Conservation (phyloP, 2,113 vertebrate genomes). For the Epinephelus cyanopodus region DNA sequence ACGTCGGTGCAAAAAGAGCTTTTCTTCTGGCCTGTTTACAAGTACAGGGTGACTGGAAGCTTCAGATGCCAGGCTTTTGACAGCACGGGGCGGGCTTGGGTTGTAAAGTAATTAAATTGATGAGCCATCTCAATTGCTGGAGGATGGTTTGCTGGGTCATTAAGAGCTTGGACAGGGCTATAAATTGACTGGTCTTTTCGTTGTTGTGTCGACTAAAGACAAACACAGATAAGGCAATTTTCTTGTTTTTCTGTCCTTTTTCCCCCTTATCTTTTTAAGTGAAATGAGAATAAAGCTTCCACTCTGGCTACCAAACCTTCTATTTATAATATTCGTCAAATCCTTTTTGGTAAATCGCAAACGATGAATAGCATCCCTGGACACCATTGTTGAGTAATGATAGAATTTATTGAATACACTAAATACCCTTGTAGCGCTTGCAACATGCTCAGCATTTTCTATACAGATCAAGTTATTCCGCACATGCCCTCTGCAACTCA, state of each 20-base stretch:
- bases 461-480: slow-evolving; percentile 36
- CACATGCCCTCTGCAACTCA: slow-evolving; percentile 19
- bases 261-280: neutral
- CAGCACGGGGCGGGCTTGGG: slow-evolving; percentile 49
- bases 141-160: slow-evolving; percentile 70
- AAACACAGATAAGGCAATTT: slow-evolving; percentile 50
- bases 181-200: slow-evolving; percentile 66
- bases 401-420: neutral
- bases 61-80: slow-evolving; percentile 59
- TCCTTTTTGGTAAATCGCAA: neutral
- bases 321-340: neutral
- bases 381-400: neutral
- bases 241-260: slow-evolving; percentile 9
- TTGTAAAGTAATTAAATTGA: slow-evolving; percentile 80
- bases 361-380: slow-evolving; percentile 23
- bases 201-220: slow-evolving; percentile 59
- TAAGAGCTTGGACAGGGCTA: slow-evolving; percentile 62
- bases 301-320: neutral
- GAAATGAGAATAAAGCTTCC: neutral
- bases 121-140: slow-evolving; percentile 68
- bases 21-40: slow-evolving; percentile 61
- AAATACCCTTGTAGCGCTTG: neutral
- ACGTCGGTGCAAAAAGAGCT: slow-evolving; percentile 8
- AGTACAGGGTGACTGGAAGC: slow-evolving; percentile 40
- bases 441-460: neutral